Evolutionary conservation across 2,113 vertebrate species (phyloP).

Genomic region (Plecturocebus donacophilus): DNA sequence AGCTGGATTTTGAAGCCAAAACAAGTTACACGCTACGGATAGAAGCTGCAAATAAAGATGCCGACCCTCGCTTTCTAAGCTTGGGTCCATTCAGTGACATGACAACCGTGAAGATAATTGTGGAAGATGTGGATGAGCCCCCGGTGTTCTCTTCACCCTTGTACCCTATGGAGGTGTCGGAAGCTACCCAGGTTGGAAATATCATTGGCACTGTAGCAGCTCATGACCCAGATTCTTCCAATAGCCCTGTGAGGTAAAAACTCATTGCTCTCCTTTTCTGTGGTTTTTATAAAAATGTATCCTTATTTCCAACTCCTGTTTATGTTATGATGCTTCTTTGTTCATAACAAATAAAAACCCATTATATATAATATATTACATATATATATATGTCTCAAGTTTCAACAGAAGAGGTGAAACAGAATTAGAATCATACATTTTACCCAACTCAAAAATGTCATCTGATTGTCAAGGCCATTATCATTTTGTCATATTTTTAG

Average conservation of each 20-base stretch:
- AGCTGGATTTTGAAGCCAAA: constrained; percentile 95
- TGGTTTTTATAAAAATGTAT: accelerated
- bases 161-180: constrained; percentile 93
- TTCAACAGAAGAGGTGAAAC: neutral
- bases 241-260: constrained; percentile 93
- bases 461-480: neutral
- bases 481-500: neutral
- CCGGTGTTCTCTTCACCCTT: constrained; percentile 90
- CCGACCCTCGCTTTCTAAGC: constrained; percentile 93
- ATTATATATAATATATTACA: neutral
- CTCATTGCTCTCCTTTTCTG: neutral
- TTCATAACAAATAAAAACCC: neutral
- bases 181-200: constrained; percentile 93
- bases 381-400: neutral
- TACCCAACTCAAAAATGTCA: constrained; percentile 30
- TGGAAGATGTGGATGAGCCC: constrained; percentile 95
- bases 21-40: constrained; percentile 92
- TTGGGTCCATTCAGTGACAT: constrained; percentile 94
- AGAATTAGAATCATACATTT: neutral
- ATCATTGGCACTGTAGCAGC: constrained; percentile 94
- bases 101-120: constrained; percentile 91
- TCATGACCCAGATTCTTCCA: constrained; percentile 93
- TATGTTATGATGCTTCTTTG: neutral
- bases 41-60: constrained; percentile 94
- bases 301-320: neutral